These are phyloP conservation scores for Panthera leo DNA, from an alignment of 2,113 vertebrate species.

Conservation along the genomic window DNA sequence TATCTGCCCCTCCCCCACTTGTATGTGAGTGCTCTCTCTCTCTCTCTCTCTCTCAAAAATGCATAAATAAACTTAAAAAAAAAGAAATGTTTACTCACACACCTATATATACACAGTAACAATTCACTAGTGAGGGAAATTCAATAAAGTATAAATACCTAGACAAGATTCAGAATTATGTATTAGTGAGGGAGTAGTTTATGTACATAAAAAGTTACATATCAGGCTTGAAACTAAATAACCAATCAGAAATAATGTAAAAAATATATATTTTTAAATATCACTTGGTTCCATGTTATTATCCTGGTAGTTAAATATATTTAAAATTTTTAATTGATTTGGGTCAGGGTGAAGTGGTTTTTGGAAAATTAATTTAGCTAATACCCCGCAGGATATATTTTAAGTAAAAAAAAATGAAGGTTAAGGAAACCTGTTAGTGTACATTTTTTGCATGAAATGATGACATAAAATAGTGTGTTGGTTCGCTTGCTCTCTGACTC, in stretches of 20 bases:
- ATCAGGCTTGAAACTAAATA: neutral
- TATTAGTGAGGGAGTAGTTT: neutral
- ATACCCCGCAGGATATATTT: neutral
- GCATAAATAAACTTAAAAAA: no score
- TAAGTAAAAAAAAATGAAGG: slow-evolving; percentile 50
- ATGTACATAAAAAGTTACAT: neutral
- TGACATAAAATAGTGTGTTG: neutral
- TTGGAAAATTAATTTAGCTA: slow-evolving; percentile 51
- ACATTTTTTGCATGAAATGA: neutral
- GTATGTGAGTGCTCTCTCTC: no score
- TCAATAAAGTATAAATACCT: neutral
- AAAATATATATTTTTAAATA: neutral
- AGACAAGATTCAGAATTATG: neutral
- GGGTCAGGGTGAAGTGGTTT: neutral
- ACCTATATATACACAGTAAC: neutral
- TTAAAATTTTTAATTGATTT: slow-evolving; percentile 56
- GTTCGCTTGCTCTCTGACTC: no score
- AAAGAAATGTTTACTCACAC: neutral
- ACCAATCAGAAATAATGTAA: neutral
- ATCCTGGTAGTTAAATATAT: neutral
- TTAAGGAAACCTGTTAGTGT: neutral
- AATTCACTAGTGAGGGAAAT: neutral
- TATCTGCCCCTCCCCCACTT: no score
- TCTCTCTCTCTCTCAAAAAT: no score
- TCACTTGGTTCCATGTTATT: neutral